Base-by-base conservation (phyloP, 2,797 vertebrate genomes). In the Tarsius wallacei region DNA sequence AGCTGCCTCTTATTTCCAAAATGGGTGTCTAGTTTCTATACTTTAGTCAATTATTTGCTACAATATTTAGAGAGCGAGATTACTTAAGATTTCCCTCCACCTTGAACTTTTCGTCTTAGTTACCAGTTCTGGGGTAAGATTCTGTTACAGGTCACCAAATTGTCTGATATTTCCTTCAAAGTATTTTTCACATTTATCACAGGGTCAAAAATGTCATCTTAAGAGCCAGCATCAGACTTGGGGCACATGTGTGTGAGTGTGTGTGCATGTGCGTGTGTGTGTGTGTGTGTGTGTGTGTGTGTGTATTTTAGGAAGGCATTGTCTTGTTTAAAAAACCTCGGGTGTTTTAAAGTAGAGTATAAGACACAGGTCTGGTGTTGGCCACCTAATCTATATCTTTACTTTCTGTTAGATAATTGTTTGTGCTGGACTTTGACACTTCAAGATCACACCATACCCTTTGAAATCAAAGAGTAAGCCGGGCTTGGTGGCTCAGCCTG, bases 21-120 rank as follows among this genome's bases (percentile, higher is more conserved):
- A 78, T 81, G 49, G 76, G 14, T 57, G 57, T 74, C 9, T 73
- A 87, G 63, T 4, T 78, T 49, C 8, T 92, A 84, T 33, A 84
- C 66, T 90, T 61, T 77, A 84, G 71, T 95, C 64, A 87, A 84
- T 68, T 97, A 81, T 85, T 91, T 85, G 53, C 49, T 82, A 55
- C 26, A 85, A 73, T 96, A 93, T 95, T 81, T 93, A 88, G 80
- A 83, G 42, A 88, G 22, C 57, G 64, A 87, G 33, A 31, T 61
- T 85, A 94, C 51, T 91, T 95, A 42, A 76, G 24, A 7, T n/a
- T 91, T 82, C 36, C 89, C 92, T 93, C 47, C 73, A 42, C 66
- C 53, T 21, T 94, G 28, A 91, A 86, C 28, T 82, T 96, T 66
- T 14, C 31, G 31, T 21, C 33, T 93, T 68, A 73, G 84, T 93